phyloP scores from a whole-genome alignment of 2,888 invertebrate genomes.

The Monoplex corrugatus region DNA sequence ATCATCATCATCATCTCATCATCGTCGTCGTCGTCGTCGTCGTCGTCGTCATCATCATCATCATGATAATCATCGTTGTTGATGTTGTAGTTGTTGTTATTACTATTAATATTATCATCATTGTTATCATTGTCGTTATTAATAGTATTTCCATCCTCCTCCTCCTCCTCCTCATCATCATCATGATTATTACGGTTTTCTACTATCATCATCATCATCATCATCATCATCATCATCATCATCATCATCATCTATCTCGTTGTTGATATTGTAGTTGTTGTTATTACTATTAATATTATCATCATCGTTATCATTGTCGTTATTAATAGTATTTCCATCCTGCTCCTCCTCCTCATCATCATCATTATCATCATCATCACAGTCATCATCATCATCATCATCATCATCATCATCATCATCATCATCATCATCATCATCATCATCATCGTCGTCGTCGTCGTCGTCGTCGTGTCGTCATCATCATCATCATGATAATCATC shows the following conservation, averaged over 20 bases:
- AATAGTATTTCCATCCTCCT: too few species aligned
- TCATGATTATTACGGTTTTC: too few species aligned
- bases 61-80: neutral
- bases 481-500: neutral
- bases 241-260: neutral
- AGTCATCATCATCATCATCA: conserved; percentile 54
- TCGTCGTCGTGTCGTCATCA: neutral
- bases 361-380: conserved; percentile 42
- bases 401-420: conserved; percentile 58
- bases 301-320: neutral
- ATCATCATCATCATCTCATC: too few species aligned
- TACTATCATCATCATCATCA: too few species aligned
- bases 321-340: too few species aligned
- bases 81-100: neutral
- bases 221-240: too few species aligned
- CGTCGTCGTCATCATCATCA: too few species aligned
- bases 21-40: too few species aligned
- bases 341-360: too few species aligned
- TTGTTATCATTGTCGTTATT: neutral
- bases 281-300: conserved; percentile 26
- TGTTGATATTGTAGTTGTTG: too few species aligned
- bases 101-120: neutral
- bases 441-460: conserved; percentile 44
- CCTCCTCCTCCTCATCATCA: too few species aligned
- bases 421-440: conserved; percentile 57